Base-by-base conservation (phyloP, 1,140 invertebrate species). In the Pomacea maculata region DNA sequence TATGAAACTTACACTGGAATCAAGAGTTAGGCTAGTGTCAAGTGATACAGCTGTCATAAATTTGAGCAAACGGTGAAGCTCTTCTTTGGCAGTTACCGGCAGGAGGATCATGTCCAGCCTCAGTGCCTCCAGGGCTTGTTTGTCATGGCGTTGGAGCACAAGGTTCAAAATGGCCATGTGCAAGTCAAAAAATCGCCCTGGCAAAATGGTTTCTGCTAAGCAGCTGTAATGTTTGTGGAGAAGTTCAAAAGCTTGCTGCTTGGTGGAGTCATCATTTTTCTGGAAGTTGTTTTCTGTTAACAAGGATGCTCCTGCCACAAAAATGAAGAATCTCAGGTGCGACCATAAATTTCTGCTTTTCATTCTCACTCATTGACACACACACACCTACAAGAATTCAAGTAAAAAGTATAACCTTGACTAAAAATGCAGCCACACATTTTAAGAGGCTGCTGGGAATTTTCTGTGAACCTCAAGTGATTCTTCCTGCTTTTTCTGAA, bases 31-130 rank as follows among this genome's bases (percentile, higher is more conserved):
- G 15, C 83, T 74, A 19, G 86, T 82, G 25, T 90, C 86, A 80
- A 86, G 82, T 19, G 85, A 79, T n/a, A 88, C 75, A 75, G 91
- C 88, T 71, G 85, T 75, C 82, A 92, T 89, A 75, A 92, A 90
- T 77, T 86, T 85, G 3, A 92, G 83, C 17, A 92, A 83, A 57
- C 90, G 75, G 54, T 91, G 88, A 14, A 92, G 83, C 81, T 92
- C 89, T 77, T 91, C 86, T 63, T 89, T 82, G 21, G 86, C 87
- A 8, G 85, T 25, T 57, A 85, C 82, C n/a, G 91, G 89, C 34
- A 92, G 79, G 17, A 91, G 83, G 17, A 92, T 83, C 79, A 90
- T 83, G 67, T 89, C 82, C 7, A 92, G 81, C 78, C 90, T 87
- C 70, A 92, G 80, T 21, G 86, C 82, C 21, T 85, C 64, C 5